Evolutionary conservation across 2,888 invertebrate genomes (phyloP).

Genomic region (Slavum lentiscoides): DNA sequence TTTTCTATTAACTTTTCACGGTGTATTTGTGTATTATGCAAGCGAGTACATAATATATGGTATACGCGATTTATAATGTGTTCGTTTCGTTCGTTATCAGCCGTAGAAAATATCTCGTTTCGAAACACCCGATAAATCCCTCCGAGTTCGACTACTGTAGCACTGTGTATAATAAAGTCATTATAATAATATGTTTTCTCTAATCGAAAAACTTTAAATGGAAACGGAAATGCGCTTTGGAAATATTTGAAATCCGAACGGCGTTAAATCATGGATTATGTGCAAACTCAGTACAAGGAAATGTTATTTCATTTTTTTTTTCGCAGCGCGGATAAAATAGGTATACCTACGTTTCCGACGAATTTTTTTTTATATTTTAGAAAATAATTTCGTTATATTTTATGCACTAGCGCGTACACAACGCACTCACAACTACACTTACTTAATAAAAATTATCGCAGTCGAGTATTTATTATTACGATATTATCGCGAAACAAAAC

Average conservation of each 20-base stretch:
- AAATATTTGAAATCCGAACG: not conserved
- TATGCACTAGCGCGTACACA: too few relatives aligned
- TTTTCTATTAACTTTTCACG: too few relatives aligned
- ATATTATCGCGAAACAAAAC: too few relatives aligned
- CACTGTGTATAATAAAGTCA: not conserved
- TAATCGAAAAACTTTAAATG: slow-evolving; percentile 27
- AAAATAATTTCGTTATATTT: too few relatives aligned
- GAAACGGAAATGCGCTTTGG: slow-evolving; percentile 3
- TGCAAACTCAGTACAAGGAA: not conserved
- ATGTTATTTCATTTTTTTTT: not conserved
- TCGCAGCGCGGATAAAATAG: not conserved
- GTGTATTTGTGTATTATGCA: too few relatives aligned
- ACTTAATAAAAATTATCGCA: too few relatives aligned
- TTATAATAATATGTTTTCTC: not conserved
- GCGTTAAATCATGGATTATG: not conserved
- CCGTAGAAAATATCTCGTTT: not conserved
- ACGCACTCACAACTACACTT: too few relatives aligned
- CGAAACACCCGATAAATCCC: not conserved
- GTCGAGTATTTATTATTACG: too few relatives aligned
- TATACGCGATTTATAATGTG: not conserved
- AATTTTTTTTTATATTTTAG: not conserved
- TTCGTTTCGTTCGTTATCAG: too few relatives aligned
- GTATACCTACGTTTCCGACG: not conserved
- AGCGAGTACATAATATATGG: too few relatives aligned
- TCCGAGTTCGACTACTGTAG: not conserved